A percentile compares a stretch with the other conserved stretches of the same genome.
These are phyloP conservation scores for Drosophila tropicalis DNA, from an alignment of 1,140 invertebrate species.

Conservation along the genomic window DNA sequence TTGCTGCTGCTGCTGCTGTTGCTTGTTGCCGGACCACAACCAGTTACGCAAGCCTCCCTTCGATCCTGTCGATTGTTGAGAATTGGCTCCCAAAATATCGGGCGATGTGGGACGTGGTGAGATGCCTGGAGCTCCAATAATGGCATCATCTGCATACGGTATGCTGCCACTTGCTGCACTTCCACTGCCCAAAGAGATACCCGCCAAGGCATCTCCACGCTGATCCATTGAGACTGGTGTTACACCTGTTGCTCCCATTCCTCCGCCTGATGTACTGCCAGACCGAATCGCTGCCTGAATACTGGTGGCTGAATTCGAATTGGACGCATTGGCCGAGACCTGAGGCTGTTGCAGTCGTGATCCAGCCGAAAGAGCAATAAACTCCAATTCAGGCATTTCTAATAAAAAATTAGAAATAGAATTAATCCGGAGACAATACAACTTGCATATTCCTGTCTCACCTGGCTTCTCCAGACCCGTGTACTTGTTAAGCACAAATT, in stretches of 20 bases:
- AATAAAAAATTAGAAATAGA: slow-evolving; percentile 1
- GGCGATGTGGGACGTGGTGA: slow-evolving; percentile 74
- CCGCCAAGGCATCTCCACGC: slow-evolving; percentile 59
- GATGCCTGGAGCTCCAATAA: slow-evolving; percentile 45
- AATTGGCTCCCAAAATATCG: slow-evolving; percentile 51
- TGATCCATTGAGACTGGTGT: slow-evolving; percentile 69
- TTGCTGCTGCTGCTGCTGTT: slow-evolving; percentile 39
- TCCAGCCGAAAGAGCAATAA: slow-evolving; percentile 62
- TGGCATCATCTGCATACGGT: slow-evolving; percentile 70
- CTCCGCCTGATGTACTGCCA: slow-evolving; percentile 41
- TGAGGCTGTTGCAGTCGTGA: slow-evolving; percentile 66
- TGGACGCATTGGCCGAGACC: slow-evolving; percentile 57
- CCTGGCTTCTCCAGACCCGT: slow-evolving; percentile 96
- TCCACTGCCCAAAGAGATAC: slow-evolving; percentile 68
- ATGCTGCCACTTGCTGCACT: slow-evolving; percentile 71
- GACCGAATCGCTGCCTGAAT: slow-evolving; percentile 67
- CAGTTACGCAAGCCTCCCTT: slow-evolving; percentile 66
- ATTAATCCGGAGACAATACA: neutral
- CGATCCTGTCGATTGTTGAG: slow-evolving; percentile 35
- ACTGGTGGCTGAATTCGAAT: slow-evolving; percentile 76
- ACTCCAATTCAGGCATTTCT: slow-evolving; percentile 80
- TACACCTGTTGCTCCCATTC: slow-evolving; percentile 18
- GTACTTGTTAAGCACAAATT: slow-evolving; percentile 95
- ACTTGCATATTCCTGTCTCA: slow-evolving; percentile 62
- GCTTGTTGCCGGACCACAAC: slow-evolving; percentile 59